These are phyloP conservation scores for Morone chrysops DNA, from an alignment of 2,113 vertebrate species.

Conservation along the genomic window DNA sequence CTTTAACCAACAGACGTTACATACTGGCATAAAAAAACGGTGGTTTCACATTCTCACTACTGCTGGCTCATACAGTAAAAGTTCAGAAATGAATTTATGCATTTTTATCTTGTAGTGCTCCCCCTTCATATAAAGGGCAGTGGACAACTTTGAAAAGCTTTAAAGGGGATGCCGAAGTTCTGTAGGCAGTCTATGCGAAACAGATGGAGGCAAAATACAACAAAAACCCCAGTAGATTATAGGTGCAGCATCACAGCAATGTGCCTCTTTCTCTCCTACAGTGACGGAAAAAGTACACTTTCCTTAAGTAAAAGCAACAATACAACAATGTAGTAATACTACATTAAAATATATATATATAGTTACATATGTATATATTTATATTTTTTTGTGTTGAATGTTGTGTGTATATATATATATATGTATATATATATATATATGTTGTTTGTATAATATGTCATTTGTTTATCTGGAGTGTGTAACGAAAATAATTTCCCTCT, in stretches of 20 bases:
- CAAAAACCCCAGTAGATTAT: background rate
- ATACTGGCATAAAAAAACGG: conserved; percentile 84
- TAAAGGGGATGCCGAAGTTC: background rate
- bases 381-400: too few species aligned
- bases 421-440: too few species aligned
- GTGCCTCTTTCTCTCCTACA: too few species aligned
- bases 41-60: conserved; percentile 26
- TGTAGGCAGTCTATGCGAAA: background rate
- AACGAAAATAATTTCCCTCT: too few species aligned
- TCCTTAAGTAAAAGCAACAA: background rate
- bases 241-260: background rate
- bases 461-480: too few species aligned
- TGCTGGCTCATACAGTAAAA: too few species aligned
- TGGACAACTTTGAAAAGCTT: conserved; percentile 8
- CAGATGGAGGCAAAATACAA: background rate
- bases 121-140: background rate
- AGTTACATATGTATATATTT: too few species aligned
- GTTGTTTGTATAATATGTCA: too few species aligned
- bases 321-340: background rate
- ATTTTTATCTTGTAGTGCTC: conserved; percentile 5
- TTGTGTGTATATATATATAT: too few species aligned
- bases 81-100: background rate
- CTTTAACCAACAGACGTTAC: conserved; percentile 85
- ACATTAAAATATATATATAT: background rate
- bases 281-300: background rate